Conservation (phyloP, 2,113 vertebrate species). For the Athene cunicularia region DNA sequence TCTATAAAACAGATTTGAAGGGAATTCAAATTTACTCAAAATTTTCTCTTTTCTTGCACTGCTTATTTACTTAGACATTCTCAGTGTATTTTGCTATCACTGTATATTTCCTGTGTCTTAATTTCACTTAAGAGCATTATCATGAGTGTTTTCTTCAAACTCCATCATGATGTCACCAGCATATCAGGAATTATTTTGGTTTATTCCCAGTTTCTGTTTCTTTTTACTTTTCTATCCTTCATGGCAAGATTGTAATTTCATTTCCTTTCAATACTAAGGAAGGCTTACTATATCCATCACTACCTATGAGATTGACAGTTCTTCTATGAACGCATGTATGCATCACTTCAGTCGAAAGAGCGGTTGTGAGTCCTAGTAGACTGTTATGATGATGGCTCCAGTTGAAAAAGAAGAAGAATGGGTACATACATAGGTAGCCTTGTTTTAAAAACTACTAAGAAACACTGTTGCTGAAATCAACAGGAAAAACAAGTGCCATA, state of each 20-base stretch:
- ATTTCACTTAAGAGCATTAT: neutral
- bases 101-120: neutral
- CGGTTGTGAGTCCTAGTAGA: neutral
- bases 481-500: neutral
- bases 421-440: neutral
- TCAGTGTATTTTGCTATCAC: neutral
- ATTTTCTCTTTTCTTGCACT: neutral
- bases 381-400: neutral
- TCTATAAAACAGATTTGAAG: neutral
- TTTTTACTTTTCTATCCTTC: neutral
- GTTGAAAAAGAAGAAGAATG: neutral
- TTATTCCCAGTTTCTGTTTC: neutral
- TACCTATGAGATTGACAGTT: neutral
- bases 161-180: neutral
- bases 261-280: neutral
- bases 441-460: neutral
- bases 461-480: neutral
- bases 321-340: neutral
- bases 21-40: neutral
- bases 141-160: neutral
- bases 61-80: neutral
- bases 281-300: neutral
- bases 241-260: neutral
- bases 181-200: neutral
- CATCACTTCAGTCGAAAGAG: neutral